Conservation (phyloP, 2,113 vertebrate species). For the Polyodon spathula region DNA sequence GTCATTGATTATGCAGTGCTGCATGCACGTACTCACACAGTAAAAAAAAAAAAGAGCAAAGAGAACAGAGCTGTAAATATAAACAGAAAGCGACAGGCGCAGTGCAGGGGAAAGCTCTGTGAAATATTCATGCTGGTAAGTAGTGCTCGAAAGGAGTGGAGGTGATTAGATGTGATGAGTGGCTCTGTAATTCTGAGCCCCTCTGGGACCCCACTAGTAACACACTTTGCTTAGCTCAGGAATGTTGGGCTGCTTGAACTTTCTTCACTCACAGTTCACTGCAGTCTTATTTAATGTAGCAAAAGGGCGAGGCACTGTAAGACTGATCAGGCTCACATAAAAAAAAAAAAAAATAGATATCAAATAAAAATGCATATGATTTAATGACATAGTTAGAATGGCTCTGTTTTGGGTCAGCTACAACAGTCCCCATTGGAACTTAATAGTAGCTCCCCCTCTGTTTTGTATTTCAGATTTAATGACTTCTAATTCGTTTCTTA, state of each 20-base stretch:
- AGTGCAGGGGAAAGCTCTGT: conserved; percentile 16
- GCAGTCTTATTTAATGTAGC: conserved; percentile 10
- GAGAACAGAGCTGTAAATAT: conserved; percentile 12
- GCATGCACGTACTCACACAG: conserved; percentile 3
- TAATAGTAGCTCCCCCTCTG: too few species aligned
- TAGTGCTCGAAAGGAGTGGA: conserved; percentile 14
- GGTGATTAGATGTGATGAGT: conserved; percentile 28
- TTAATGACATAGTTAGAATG: background rate
- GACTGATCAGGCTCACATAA: conserved; percentile 22
- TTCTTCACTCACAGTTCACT: background rate
- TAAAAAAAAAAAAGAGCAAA: background rate
- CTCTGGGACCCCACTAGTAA: conserved; percentile 11
- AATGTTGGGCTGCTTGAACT: conserved; percentile 1
- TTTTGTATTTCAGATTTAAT: too few species aligned
- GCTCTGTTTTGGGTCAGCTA: background rate
- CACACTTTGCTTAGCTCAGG: conserved; percentile 7
- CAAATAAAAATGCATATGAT: background rate
- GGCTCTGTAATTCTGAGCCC: conserved; percentile 10
- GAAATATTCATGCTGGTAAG: conserved; percentile 36
- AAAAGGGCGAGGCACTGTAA: conserved; percentile 31
- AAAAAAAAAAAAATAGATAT: background rate
- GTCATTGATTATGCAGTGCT: conserved; percentile 25
- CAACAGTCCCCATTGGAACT: too few species aligned
- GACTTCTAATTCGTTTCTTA: too few species aligned
- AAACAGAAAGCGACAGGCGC: conserved; percentile 28